Evolutionary conservation across 2,113 vertebrate genomes (phyloP), one percentile per base, ranked within the genome.

Genomic region (Zosterops borbonicus): DNA sequence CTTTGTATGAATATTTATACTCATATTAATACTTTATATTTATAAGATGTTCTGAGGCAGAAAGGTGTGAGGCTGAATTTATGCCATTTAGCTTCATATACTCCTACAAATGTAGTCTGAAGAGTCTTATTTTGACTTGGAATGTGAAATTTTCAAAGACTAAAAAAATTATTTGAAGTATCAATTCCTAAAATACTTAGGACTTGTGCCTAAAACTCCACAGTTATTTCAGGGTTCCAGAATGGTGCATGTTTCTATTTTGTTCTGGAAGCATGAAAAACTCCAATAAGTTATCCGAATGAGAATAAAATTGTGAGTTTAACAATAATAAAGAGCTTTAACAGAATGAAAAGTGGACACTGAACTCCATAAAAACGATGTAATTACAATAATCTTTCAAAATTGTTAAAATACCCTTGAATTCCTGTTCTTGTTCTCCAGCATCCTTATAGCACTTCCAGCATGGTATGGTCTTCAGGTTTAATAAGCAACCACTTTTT

Each of bases 41-140:
- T 50, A 31, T 67, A 59, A 80, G 47, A 31, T 83, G 77, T 39
- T 42, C 41, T 67, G 28, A 85, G 25, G 79, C 28, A 65, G 24
- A 74, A 84, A 97, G 62, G 82, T 7, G 2, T 81, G 76, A 97
- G 49, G 42, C 68, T 82, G 76, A 79, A 89, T 92, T 95, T 86
- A 90, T 86, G 31, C 29, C 44, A 64, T 55, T 75, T 60, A 78
- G 14, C 28, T 90, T 92, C n/a, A 35, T 9, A 29, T 70, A 49
- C 33, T 90, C 79, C 59, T 77, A 59, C 23, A 83, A 59, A 67
- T 37, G 23, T 3, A 89, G 35, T 49, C 42, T 74, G 83, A n/a
- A 70, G 53, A 59, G 28, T 74, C 28, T 91, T 91, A 47, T 62
- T 95, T 91, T 83, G 29, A 67, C 64, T 81, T 88, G 23, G 31